Evolutionary conservation across 1,140 invertebrate species (phyloP).

Genomic region (Drosophila pandora): DNA sequence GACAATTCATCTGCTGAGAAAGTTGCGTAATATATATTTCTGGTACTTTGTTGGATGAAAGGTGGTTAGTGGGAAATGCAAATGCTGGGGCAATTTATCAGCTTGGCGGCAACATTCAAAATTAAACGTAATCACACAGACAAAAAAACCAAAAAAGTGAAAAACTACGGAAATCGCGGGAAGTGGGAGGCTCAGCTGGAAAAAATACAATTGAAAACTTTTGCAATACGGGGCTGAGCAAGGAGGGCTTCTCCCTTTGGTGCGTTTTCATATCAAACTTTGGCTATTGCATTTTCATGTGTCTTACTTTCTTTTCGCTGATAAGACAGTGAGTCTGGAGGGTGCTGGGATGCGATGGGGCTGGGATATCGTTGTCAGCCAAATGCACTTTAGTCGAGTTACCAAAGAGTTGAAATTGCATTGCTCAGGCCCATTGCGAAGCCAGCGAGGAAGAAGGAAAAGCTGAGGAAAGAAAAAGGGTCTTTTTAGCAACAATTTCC

Average conservation of each 20-base stretch:
- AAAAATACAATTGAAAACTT: slow-evolving; percentile 80
- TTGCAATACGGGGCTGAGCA: slow-evolving; percentile 67
- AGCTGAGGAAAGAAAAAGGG: slow-evolving; percentile 6
- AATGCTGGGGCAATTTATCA: slow-evolving; percentile 64
- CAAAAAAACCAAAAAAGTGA: slow-evolving; percentile 28
- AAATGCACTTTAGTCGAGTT: slow-evolving; percentile 78
- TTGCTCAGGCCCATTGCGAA: slow-evolving; percentile 57
- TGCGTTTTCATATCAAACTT: slow-evolving; percentile 81
- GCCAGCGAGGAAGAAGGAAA: slow-evolving; percentile 8
- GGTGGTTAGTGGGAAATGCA: slow-evolving; percentile 50
- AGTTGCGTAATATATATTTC: slow-evolving; percentile 30
- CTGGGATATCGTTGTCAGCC: slow-evolving; percentile 55
- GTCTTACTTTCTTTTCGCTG: slow-evolving; percentile 66
- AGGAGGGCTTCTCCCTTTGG: slow-evolving; percentile 5
- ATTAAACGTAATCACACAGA: slow-evolving; percentile 69
- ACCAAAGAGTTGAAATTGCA: slow-evolving; percentile 82
- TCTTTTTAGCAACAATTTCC: slow-evolving; percentile 65
- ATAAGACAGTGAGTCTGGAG: slow-evolving; percentile 42
- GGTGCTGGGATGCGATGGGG: background rate
- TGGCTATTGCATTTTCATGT: slow-evolving; percentile 81
- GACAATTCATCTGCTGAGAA: slow-evolving; percentile 50
- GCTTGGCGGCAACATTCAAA: slow-evolving; percentile 62
- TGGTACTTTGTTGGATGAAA: slow-evolving; percentile 1
- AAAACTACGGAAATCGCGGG: slow-evolving; percentile 24
- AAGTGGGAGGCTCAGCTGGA: slow-evolving; percentile 19